Evolutionary conservation across 2,797 vertebrate species (phyloP), one percentile per base, ranked within the genome.

Genomic region (Uromys caudimaculatus): DNA sequence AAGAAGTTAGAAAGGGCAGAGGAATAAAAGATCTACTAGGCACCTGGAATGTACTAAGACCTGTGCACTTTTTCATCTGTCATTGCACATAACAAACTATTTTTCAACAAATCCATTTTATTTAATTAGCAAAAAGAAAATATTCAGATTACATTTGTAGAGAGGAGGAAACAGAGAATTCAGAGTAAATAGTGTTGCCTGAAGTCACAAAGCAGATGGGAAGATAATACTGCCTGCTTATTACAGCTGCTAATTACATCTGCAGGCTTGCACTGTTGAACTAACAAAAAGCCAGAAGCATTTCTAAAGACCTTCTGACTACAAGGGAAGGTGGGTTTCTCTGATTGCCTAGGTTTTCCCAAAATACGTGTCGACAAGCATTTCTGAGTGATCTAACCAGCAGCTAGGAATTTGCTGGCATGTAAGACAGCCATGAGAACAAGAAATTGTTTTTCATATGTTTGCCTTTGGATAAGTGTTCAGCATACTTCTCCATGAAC

Each of bases 1-100:
- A 41, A 54, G 58, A 87, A 83, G 38, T 58, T 58, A 11, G 38
- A 1, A 84, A 71, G 38, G 38, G 67, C 3, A 88, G 23, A 76
- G 96, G 92, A 93, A 97, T 78, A 97, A 98, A 97, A 84, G 0
- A 85, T 97, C 97, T 98, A 95, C 71, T 52, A 88, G 81, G 86
- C 47, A 95, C 12, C 38, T 58, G 58, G 4, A 24, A 41, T 0
- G 24, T 41, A 78, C 54, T 52, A 29, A 38, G 2, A 62, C 58
- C 76, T 60, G 3, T 21, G 60, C 7, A 19, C 9, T 60, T 84
- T 79, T 17, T 71, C 41, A 50, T 32, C 16, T 56, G 78, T 76
- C 79, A 38, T 54, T 95, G 84, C 41, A 67, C 50, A 82, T 69
- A 75, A 35, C 44, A 50, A 85, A 85, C 29, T n/a, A n/a, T 67